Base-by-base conservation (phyloP, 2,888 invertebrate species). In the Cosmopolites sordidus region DNA sequence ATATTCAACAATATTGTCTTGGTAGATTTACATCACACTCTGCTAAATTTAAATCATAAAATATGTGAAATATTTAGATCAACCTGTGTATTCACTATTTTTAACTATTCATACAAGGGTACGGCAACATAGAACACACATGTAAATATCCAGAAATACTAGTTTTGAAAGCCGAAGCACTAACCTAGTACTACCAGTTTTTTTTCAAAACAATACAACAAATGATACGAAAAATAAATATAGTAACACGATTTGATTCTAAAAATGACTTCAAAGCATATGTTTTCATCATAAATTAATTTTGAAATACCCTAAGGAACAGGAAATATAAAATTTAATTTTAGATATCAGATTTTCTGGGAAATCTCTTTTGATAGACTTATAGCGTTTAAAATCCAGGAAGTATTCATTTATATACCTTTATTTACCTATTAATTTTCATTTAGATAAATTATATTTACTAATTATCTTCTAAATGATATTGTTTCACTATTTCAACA, bases 41-140 rank as follows among this genome's bases (percentile, higher is more conserved):
- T 5, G 44, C 17, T 18, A 37, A 42, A 48, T 18, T 44, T 37
- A 48, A 54, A 47, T 38, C 42, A 54, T 41, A 48, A 54, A 53
- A 44, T 54, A 54, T 54, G 48, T 44, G 44, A 54, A 49, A 54
- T 45, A 54, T 54, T 22, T 44, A 54, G 54, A 54, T 17, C 48
- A 37, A 41, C 18, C 48, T 44, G 15, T 11, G 12, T 46, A 48
- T 14, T 29, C 16, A 33, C 44, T 54, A 48, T 41, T 48, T 48
- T 49, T 54, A 54, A 40, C 43, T 17, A 33, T 16, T 30, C 15
- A 29, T 38, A 40, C 47, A 47, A 47, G 47, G 47, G 47, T 39
- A 27, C 11, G 39, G 39, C 27, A 39, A 48, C 16, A 41, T 30
- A 3, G 29, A 30, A 4, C n/a, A 33, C 22, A 22, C 4, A 22